Base-by-base conservation (phyloP, 1,140 invertebrate genomes). In the Neodiprion virginianus region DNA sequence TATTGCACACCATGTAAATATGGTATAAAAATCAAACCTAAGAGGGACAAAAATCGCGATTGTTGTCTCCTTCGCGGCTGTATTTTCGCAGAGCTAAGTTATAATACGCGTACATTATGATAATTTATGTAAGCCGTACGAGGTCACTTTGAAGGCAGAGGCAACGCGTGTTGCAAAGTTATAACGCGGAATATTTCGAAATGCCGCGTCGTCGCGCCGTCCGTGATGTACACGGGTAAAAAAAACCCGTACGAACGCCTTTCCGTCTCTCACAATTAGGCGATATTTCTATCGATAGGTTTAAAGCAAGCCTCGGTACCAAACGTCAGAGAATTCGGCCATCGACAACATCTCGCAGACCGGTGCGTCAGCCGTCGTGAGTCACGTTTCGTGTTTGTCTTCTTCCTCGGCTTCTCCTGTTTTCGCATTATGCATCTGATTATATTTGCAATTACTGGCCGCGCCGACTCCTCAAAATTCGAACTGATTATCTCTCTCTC, bases 121-220 rank as follows among this genome's bases (percentile, higher is more conserved):
- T 61, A 61, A 61, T 61, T 61, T 61, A 61, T 61, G 53, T 61
- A 61, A 61, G n/a, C 53, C 53, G 53, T 17, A 61, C 53, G 53
- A 61, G 53, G 53, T 61, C 53, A 61, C 53, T 61, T 61, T 40
- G 28, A 40, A 40, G 28, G 28, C 28, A 40, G 53, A 61, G 11
- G 53, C 53, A 12, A 61, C 28, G 28, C 28, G 28, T 17, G n/a
- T 8, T 61, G 53, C 11, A 7, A 61, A 14, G n/a, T 7, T 40
- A 40, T 40, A 40, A 40, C 28, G 28, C 28, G 28, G 28, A 40
- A 17, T 9, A 61, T 61, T 61, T 17, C 53, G 53, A 5, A 61
- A 61, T 61, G 53, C n/a, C 53, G n/a, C 53, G n/a, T 8, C 50
- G 50, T 53, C 53, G 11, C 53, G 53, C 8, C 53, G 53, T 17